These are phyloP conservation scores for Eremobia ochroleuca DNA, from an alignment of 2,888 invertebrate genomes.

Conservation along the genomic window DNA sequence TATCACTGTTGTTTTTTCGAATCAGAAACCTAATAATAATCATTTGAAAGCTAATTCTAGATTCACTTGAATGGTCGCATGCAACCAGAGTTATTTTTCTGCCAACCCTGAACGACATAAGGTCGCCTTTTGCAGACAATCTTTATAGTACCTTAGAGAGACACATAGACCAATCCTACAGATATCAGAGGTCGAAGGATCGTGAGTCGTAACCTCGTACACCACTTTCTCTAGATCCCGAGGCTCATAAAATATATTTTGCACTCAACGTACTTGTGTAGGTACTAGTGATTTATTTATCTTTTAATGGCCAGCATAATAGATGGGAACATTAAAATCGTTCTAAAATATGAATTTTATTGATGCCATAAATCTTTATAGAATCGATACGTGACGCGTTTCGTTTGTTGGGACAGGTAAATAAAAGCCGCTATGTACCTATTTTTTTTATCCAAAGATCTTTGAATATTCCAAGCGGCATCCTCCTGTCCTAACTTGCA, in stretches of 20 bases:
- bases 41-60: background rate
- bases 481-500: background rate
- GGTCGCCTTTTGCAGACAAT: background rate
- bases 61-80: background rate
- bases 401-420: background rate
- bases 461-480: background rate
- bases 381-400: conserved; percentile 15
- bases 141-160: background rate
- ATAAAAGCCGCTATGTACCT: conserved; percentile 6
- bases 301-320: conserved; percentile 41
- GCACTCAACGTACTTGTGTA: conserved; percentile 19
- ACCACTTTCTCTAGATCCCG: conserved; percentile 62
- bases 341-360: conserved; percentile 30
- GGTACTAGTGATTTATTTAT: conserved; percentile 46
- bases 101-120: background rate
- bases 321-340: conserved; percentile 15
- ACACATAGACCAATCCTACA: conserved; percentile 2
- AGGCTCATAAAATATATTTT: conserved; percentile 43
- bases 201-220: conserved; percentile 35
- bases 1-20: background rate
- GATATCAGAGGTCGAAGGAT: conserved; percentile 49
- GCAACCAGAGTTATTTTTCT: background rate
- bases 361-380: conserved; percentile 32
- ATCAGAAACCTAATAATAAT: background rate
- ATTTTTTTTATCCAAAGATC: background rate